Evolutionary conservation across 1,140 invertebrate species (phyloP), one percentile per base, ranked within the genome.

Genomic region (Ips typographus): DNA sequence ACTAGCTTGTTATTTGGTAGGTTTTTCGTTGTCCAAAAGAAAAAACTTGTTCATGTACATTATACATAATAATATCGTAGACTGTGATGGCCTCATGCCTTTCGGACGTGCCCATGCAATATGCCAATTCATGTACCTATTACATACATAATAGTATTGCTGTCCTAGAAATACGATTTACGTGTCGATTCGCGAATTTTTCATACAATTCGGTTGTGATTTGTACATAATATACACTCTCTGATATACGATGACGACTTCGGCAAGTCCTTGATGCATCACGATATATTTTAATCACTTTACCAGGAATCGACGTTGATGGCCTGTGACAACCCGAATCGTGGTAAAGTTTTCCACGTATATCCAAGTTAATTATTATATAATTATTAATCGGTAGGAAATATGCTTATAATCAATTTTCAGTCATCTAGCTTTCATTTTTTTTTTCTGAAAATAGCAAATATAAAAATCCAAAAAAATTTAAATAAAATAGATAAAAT

Each of bases 211-310:
- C 68, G 68, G 68, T 70, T 70, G 68, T 70, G 68, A 70, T 70
- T 57, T 64, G 60, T 64, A 64, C 37, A 68, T 65, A 68, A 55
- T 22, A 22, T 22, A 22, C 22, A 22, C 22, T 22, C 22, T 57
- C 56, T 70, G 68, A 70, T 70, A 55, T 64, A 70, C 55, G 68
- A 70, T 70, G 68, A 70, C 68, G 68, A 70, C 68, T 65, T 64
- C 41, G 72, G 68, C 68, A 70, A 52, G 61, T 70, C 68, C 68
- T 65, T 70, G 68, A 52, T 55, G 49, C 68, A 70, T 62, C 49
- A 39, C 57, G 56, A 60, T 62, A 69, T 65, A 40, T 64, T 63
- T 58, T 40, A 56, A 40, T 37, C 40, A 59, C 40, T 42, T 59
- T 38, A 40, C 40, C 4, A 22, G 22, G 22, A 22, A 22, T 22